Conservation (phyloP, 2,888 invertebrate genomes). For the Pristionchus entomophagus region DNA sequence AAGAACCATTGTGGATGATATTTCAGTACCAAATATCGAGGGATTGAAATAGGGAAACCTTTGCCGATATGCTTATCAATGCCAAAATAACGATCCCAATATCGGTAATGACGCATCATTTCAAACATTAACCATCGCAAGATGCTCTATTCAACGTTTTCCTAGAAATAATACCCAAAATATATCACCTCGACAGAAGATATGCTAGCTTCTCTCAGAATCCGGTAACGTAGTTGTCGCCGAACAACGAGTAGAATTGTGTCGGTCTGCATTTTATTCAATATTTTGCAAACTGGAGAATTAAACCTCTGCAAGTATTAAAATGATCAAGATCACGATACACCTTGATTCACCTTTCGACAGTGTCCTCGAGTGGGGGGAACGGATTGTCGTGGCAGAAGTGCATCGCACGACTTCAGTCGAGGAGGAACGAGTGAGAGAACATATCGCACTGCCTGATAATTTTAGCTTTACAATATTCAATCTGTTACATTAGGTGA, state of each 20-base stretch:
- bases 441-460: slow-evolving; percentile 54
- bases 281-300: too few species aligned
- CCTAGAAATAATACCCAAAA: too few species aligned
- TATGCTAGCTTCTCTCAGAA: slow-evolving; percentile 74
- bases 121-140: too few species aligned
- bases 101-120: too few species aligned
- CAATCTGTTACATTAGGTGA: too few species aligned
- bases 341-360: slow-evolving; percentile 46
- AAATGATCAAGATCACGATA: too few species aligned
- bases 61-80: too few species aligned
- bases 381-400: slow-evolving; percentile 66
- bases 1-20: too few species aligned
- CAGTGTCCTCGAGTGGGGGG: slow-evolving; percentile 64
- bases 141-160: not conserved
- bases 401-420: slow-evolving; percentile 63
- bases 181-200: slow-evolving; percentile 57
- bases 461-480: too few species aligned
- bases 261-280: slow-evolving; percentile 50
- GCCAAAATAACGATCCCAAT: too few species aligned
- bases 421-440: slow-evolving; percentile 58
- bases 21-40: too few species aligned
- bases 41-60: too few species aligned
- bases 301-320: slow-evolving; percentile 58
- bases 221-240: slow-evolving; percentile 70
- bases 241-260: slow-evolving; percentile 60